A percentile compares a stretch with the other conserved stretches of the same genome.
These are phyloP conservation scores for Rhaphigaster nebulosa DNA, from an alignment of 2,888 invertebrate species.

Conservation along the genomic window DNA sequence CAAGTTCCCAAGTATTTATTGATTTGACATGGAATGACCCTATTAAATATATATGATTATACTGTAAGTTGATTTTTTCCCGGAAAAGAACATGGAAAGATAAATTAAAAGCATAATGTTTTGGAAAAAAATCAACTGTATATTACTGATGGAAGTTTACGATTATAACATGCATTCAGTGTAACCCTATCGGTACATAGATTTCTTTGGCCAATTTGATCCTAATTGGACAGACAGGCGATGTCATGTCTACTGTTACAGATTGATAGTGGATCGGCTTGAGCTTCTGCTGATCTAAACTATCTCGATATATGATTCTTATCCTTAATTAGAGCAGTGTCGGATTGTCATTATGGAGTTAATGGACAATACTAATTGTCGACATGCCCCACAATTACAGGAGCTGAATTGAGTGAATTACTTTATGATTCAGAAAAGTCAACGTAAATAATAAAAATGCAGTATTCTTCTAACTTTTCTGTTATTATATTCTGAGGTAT, in stretches of 20 bases:
- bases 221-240: conserved; percentile 17
- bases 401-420: background rate
- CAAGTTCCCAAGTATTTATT: too few relatives aligned
- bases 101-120: too few relatives aligned
- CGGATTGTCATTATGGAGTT: background rate
- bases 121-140: too few relatives aligned
- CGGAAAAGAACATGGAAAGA: too few relatives aligned
- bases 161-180: too few relatives aligned
- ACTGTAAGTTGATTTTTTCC: too few relatives aligned
- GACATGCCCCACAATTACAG: background rate
- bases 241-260: conserved; percentile 40
- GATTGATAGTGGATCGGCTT: conserved; percentile 32
- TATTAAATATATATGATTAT: too few relatives aligned
- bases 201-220: conserved; percentile 34
- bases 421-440: background rate
- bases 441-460: too few relatives aligned
- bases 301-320: conserved; percentile 33
- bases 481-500: too few relatives aligned
- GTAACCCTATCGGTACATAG: background rate
- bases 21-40: too few relatives aligned
- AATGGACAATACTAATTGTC: background rate
- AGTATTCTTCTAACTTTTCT: too few relatives aligned
- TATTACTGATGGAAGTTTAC: too few relatives aligned
- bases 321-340: conserved; percentile 23
- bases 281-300: conserved; percentile 27